Conservation (phyloP, 2,888 invertebrate species). For the Rhagophthalmus giganteus region DNA sequence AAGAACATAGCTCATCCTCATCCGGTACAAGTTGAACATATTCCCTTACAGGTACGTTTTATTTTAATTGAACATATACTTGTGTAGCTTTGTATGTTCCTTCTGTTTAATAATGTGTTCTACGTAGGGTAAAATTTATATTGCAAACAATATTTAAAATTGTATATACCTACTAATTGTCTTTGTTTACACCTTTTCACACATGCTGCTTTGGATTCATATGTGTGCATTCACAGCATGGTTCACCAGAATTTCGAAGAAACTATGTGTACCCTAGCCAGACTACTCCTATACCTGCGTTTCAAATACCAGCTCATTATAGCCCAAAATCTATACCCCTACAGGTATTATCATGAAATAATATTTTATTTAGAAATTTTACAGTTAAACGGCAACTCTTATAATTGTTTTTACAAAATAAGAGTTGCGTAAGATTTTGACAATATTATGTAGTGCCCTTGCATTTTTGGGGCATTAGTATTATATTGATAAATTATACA, state of each 20-base stretch:
- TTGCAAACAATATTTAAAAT: not conserved
- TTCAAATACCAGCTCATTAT: constrained; percentile 63
- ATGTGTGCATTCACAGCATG: constrained; percentile 54
- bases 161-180: constrained; percentile 14
- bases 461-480: no score
- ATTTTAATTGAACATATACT: not conserved
- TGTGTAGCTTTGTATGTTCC: not conserved
- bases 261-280: constrained; percentile 75
- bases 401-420: no score
- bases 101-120: not conserved
- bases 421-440: no score
- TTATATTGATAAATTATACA: no score
- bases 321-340: constrained; percentile 63
- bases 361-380: no score
- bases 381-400: not conserved
- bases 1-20: constrained; percentile 36
- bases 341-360: no score
- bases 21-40: constrained; percentile 61
- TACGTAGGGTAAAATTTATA: not conserved
- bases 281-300: constrained; percentile 66
- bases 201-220: constrained; percentile 40
- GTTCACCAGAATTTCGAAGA: constrained; percentile 63
- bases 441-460: no score
- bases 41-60: constrained; percentile 61
- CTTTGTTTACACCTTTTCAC: constrained; percentile 25